Evolutionary conservation across 2,113 vertebrate genomes (phyloP).

Genomic region (Alethe diademata): DNA sequence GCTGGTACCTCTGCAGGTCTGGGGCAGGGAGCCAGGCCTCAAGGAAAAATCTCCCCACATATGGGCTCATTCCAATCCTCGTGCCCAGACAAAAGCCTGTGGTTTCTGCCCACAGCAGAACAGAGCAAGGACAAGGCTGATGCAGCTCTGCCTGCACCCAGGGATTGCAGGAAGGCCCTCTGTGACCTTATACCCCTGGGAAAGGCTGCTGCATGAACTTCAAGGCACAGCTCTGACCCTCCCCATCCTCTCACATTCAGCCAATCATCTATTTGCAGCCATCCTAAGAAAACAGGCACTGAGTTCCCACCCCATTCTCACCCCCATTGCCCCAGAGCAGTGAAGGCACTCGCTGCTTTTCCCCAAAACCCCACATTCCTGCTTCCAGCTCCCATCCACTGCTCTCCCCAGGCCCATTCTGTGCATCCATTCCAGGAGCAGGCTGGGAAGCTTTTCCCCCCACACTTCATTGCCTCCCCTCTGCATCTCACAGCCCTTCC

Average conservation of each 20-base stretch:
- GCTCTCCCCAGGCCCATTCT: not conserved
- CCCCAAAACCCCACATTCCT: not conserved
- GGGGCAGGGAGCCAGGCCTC: not conserved
- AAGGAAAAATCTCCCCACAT: not conserved
- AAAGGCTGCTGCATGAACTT: not conserved
- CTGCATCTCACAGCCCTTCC: not conserved
- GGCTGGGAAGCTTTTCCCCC: rapidly evolving
- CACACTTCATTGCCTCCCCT: rapidly evolving
- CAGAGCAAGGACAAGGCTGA: not conserved
- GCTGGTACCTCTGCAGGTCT: not conserved
- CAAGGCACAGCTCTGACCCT: not conserved
- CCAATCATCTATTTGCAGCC: not conserved
- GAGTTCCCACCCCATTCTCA: not conserved
- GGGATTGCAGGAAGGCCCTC: not conserved
- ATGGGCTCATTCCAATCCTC: not conserved
- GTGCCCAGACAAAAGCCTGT: not conserved
- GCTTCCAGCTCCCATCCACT: not conserved
- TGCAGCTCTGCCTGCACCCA: rapidly evolving
- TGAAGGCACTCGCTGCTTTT: rapidly evolving
- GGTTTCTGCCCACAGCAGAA: too few relatives aligned
- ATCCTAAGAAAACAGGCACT: not conserved
- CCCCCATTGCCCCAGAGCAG: too few relatives aligned
- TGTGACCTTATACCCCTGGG: rapidly evolving
- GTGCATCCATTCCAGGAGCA: rapidly evolving
- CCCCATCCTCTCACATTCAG: not conserved